These are phyloP conservation scores for Barbus barbus DNA, from an alignment of 2,113 vertebrate genomes.

Conservation along the genomic window DNA sequence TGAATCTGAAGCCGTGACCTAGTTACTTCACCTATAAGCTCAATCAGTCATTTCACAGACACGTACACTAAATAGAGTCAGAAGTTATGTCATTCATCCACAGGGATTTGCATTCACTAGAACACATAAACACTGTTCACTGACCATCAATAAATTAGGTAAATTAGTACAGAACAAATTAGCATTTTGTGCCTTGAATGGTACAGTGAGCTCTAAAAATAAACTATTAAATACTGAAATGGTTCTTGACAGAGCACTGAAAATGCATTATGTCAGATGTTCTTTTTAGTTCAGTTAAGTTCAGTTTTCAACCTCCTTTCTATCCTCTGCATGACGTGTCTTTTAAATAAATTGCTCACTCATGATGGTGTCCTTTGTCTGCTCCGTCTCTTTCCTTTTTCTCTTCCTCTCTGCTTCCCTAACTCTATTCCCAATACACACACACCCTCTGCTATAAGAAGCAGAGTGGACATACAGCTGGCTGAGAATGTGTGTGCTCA, in stretches of 20 bases:
- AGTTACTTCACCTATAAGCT: not conserved
- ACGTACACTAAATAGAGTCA: not conserved
- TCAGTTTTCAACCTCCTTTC: not conserved
- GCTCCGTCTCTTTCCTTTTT: not conserved
- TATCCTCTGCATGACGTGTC: not conserved
- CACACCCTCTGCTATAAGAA: constrained; percentile 1
- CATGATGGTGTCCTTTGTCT: not conserved
- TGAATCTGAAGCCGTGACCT: not conserved
- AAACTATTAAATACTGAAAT: not conserved
- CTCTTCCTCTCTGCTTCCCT: not conserved
- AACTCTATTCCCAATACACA: not conserved
- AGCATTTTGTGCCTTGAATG: not conserved
- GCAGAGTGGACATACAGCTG: not conserved
- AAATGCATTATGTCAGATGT: not conserved
- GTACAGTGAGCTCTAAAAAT: not conserved
- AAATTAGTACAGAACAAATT: not conserved
- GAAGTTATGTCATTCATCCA: not conserved
- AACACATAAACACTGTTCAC: not conserved
- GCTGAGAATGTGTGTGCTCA: not conserved
- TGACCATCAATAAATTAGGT: not conserved
- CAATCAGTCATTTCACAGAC: not conserved
- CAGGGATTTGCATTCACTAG: too few relatives aligned
- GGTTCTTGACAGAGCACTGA: not conserved
- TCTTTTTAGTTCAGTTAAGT: not conserved
- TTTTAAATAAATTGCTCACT: not conserved